Evolutionary conservation across 2,797 vertebrate genomes (phyloP).

Genomic region (Myotis findleyi): DNA sequence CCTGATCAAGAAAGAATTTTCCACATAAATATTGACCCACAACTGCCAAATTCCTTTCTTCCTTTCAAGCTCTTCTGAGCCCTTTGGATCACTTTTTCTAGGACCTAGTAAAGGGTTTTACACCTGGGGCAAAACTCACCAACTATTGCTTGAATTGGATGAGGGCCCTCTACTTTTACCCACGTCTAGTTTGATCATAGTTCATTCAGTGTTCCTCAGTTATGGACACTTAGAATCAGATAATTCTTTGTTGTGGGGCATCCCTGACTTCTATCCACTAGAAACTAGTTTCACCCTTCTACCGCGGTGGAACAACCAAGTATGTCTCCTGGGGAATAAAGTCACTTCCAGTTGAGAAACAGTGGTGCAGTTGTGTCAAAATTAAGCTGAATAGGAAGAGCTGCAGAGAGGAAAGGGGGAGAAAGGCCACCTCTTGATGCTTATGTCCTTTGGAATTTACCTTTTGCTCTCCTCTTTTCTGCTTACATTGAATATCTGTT

Average conservation of each 20-base stretch:
- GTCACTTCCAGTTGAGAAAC: background rate
- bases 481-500: background rate
- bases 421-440: background rate
- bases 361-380: background rate
- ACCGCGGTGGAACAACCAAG: background rate
- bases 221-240: background rate
- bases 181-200: background rate
- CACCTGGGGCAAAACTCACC: background rate
- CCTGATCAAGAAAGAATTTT: constrained; percentile 38
- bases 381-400: background rate
- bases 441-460: background rate
- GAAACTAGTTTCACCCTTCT: background rate
- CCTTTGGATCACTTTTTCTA: background rate
- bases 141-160: background rate
- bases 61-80: constrained; percentile 14
- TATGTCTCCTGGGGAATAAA: background rate
- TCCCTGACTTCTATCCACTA: background rate
- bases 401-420: background rate
- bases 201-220: background rate
- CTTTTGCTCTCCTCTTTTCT: background rate
- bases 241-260: background rate
- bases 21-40: background rate
- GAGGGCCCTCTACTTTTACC: background rate
- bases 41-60: constrained; percentile 23
- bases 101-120: background rate